Evolutionary conservation across 2,113 vertebrate species (phyloP).

Genomic region (Prunella himalayana): DNA sequence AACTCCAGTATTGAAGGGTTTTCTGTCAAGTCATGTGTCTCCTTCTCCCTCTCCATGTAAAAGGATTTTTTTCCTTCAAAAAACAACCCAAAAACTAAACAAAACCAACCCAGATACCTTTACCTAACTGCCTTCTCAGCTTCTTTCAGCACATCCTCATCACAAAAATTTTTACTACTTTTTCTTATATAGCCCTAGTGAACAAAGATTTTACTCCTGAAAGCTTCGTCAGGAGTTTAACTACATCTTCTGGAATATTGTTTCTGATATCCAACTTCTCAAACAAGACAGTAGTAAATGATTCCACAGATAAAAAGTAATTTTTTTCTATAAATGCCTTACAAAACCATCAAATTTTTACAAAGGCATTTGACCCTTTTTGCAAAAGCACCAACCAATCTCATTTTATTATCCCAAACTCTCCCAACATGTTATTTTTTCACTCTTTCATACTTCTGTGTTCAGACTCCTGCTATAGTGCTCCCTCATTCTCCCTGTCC

Average conservation of each 20-base stretch:
- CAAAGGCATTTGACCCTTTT: not conserved
- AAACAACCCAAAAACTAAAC: not conserved
- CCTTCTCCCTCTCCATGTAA: not conserved
- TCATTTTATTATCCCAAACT: not conserved
- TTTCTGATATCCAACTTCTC: not conserved
- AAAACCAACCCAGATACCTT: not conserved
- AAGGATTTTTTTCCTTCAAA: not conserved
- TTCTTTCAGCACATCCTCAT: not conserved
- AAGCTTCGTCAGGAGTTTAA: not conserved
- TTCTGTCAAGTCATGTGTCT: not conserved
- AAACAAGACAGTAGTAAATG: not conserved
- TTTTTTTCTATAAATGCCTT: not conserved
- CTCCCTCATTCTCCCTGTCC: not conserved
- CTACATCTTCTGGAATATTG: not conserved
- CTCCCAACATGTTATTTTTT: not conserved
- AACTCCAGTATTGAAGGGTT: not conserved
- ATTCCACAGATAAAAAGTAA: not conserved
- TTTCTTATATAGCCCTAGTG: not conserved
- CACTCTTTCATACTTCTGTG: not conserved
- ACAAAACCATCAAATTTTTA: not conserved
- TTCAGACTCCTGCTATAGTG: not conserved
- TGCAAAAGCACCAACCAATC: not conserved
- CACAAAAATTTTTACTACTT: not conserved
- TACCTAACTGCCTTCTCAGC: not conserved
- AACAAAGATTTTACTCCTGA: not conserved